These are phyloP conservation scores for Typhlomys cinereus DNA, from an alignment of 2,113 vertebrate genomes.

Conservation along the genomic window DNA sequence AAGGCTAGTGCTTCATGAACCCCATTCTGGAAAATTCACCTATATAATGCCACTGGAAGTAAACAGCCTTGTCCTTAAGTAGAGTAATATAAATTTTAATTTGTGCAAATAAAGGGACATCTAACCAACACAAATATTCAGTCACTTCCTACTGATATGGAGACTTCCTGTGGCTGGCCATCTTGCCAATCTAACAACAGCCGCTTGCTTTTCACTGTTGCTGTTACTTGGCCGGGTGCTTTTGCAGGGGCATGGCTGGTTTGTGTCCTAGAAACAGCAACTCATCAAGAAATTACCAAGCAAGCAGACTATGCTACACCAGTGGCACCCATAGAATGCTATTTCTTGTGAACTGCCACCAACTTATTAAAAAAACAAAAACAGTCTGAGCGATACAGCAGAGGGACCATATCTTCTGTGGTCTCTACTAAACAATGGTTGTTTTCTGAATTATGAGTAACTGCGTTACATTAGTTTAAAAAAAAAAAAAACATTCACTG, in stretches of 20 bases:
- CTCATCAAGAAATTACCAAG: conserved; percentile 62
- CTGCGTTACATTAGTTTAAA: neutral
- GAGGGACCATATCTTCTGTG: conserved; percentile 50
- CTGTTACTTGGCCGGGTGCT: conserved; percentile 48
- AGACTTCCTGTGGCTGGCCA: neutral
- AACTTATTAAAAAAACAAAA: conserved; percentile 53
- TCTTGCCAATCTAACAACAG: neutral
- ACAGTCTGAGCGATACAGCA: conserved; percentile 54
- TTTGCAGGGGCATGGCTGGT: conserved; percentile 71
- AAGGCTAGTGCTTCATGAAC: neutral
- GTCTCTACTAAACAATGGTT: conserved; percentile 46
- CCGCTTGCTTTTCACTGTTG: neutral
- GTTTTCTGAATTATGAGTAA: conserved; percentile 54
- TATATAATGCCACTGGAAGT: neutral
- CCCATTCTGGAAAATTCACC: neutral
- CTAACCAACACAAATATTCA: too few relatives aligned
- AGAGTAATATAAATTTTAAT: neutral
- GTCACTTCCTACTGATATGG: neutral
- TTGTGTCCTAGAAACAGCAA: conserved; percentile 68
- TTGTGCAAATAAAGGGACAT: too few relatives aligned
- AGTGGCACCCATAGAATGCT: neutral
- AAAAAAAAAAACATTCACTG: neutral
- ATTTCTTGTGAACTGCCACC: neutral
- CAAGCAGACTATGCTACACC: conserved; percentile 13
- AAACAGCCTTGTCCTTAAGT: neutral